Percentiles rank a stretch among this genome's conserved stretches.
These are phyloP conservation scores for Cephus rjabovi DNA, from an alignment of 2,888 invertebrate species.

Conservation along the genomic window DNA sequence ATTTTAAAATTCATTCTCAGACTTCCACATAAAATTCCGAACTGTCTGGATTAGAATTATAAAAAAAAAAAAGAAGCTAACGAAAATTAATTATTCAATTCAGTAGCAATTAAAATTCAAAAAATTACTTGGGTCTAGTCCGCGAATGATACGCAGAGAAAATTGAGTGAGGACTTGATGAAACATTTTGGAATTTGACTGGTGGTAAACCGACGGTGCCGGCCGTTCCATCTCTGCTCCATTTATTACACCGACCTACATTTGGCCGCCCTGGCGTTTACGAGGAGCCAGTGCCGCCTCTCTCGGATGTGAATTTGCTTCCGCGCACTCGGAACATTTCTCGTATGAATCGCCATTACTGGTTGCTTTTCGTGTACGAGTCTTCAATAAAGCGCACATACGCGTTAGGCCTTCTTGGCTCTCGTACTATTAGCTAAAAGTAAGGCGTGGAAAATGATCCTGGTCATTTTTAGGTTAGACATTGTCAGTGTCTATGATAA, in stretches of 20 bases:
- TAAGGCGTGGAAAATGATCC: not conserved
- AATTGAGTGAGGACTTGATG: not conserved
- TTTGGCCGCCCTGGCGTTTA: not conserved
- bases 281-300: not conserved
- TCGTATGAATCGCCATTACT: not conserved
- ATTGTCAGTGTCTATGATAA: not conserved
- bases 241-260: slow-evolving; percentile 5
- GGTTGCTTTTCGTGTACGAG: not conserved
- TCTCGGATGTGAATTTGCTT: not conserved
- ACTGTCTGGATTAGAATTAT: not conserved
- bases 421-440: not conserved
- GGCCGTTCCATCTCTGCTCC: not conserved
- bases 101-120: not conserved
- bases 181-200: not conserved
- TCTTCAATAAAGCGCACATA: not conserved
- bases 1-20: not conserved
- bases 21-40: not conserved
- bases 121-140: not conserved
- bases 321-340: not conserved
- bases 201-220: not conserved
- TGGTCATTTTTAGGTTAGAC: not conserved
- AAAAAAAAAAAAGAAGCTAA: not conserved
- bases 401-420: not conserved
- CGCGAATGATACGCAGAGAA: not conserved
- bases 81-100: not conserved